phyloP scores from a whole-genome alignment of 2,113 vertebrate genomes.

The Passer montanus region DNA sequence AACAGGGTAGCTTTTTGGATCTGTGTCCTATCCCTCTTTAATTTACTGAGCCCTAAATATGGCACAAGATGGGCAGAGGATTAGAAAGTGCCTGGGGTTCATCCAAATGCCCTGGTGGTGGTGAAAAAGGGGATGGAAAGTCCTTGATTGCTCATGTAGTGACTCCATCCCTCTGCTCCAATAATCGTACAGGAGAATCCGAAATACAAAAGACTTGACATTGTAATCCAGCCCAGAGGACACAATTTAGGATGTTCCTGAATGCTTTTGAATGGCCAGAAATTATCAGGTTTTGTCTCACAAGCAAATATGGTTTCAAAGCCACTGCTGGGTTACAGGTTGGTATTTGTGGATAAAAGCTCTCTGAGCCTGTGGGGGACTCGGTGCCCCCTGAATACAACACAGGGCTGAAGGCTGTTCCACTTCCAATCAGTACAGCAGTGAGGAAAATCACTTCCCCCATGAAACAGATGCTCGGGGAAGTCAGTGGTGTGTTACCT shows the following conservation, averaged over 20 bases:
- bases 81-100: neutral
- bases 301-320: neutral
- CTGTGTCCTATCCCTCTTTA: neutral
- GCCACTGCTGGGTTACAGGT: neutral
- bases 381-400: neutral
- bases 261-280: slow-evolving; percentile 1
- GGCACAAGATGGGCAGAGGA: fast-evolving
- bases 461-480: slow-evolving; percentile 10
- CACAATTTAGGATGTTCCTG: slow-evolving; percentile 7
- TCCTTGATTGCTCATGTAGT: neutral
- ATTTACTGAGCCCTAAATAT: neutral
- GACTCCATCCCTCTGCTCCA: neutral
- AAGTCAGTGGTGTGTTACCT: slow-evolving; percentile 17
- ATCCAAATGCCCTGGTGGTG: neutral
- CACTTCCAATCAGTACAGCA: slow-evolving; percentile 6
- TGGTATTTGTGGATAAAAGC: neutral
- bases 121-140: neutral
- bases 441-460: slow-evolving; percentile 31
- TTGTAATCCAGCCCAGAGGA: slow-evolving; percentile 15
- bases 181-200: neutral
- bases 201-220: neutral
- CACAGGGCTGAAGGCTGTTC: neutral
- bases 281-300: slow-evolving; percentile 27
- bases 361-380: slow-evolving; percentile 31
- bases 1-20: neutral